Evolutionary conservation across 1,140 invertebrate species (phyloP).

Genomic region (Phenacoccus solenopsis): DNA sequence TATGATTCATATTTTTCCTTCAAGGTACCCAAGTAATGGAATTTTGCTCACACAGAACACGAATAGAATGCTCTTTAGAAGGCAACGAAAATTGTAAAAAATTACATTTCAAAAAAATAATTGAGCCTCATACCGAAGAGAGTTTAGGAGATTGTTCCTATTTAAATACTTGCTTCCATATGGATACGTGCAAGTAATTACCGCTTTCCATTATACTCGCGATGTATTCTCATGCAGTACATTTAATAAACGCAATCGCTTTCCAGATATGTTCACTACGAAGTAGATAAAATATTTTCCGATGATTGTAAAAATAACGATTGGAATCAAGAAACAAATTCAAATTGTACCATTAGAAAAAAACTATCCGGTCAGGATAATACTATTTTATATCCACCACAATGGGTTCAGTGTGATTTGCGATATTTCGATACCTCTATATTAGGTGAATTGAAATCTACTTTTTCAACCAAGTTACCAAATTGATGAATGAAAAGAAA

Average conservation of each 20-base stretch:
- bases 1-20: not conserved
- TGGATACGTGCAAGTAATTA: conserved; percentile 88
- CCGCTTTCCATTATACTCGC: not conserved
- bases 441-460: conserved; percentile 43
- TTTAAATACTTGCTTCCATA: conserved; percentile 96
- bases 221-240: not conserved
- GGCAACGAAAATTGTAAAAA: conserved; percentile 60
- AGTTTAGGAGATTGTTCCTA: conserved; percentile 93
- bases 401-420: conserved; percentile 96
- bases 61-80: conserved; percentile 65
- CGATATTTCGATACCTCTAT: conserved; percentile 91
- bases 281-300: conserved; percentile 49
- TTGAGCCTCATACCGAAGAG: conserved; percentile 92
- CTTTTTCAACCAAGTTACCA: conserved; percentile 14
- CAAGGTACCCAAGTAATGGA: conserved; percentile 62
- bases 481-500: not conserved
- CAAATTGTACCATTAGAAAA: conserved; percentile 15
- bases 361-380: conserved; percentile 34
- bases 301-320: conserved; percentile 35
- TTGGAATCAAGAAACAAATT: not conserved
- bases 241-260: not conserved
- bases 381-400: conserved; percentile 66
- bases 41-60: conserved; percentile 90
- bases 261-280: conserved; percentile 79
- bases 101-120: conserved; percentile 94